These are phyloP conservation scores for Plodia interpunctella DNA, from an alignment of 1,140 invertebrate genomes.

Conservation along the genomic window DNA sequence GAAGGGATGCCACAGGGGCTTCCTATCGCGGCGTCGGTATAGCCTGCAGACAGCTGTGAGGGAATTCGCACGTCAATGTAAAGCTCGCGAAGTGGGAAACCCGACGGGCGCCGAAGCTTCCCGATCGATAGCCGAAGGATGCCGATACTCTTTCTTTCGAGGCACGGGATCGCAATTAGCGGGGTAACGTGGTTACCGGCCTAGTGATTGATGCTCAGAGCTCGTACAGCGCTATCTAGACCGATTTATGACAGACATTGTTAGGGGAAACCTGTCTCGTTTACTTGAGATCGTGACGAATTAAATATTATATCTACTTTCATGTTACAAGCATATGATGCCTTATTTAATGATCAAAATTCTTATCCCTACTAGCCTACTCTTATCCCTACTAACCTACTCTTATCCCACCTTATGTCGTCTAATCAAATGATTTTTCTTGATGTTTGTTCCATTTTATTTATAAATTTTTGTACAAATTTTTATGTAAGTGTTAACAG, in stretches of 20 bases:
- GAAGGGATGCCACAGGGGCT: conserved; percentile 24
- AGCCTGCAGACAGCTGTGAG: conserved; percentile 29
- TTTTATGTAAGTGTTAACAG: too few relatives aligned
- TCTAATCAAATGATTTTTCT: too few relatives aligned
- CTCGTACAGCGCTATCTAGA: conserved; percentile 14
- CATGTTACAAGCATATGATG: too few relatives aligned
- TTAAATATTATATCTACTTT: too few relatives aligned
- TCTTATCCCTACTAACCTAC: too few relatives aligned
- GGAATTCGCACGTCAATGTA: conserved; percentile 53
- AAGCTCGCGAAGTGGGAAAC: conserved; percentile 36
- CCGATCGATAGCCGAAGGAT: conserved; percentile 49
- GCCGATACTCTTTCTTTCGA: conserved; percentile 39
- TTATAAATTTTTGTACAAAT: too few relatives aligned
- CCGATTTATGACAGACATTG: conserved; percentile 15
- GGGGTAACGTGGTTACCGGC: conserved; percentile 59
- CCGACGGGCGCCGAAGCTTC: conserved; percentile 24
- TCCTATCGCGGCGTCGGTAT: conserved; percentile 43
- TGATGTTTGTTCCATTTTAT: too few relatives aligned
- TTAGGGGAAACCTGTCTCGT: too few relatives aligned
- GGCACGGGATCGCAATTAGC: conserved; percentile 60
- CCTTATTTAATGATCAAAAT: too few relatives aligned
- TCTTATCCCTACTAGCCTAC: too few relatives aligned
- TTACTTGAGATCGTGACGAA: too few relatives aligned
- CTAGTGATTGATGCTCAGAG: conserved; percentile 51
- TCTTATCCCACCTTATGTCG: too few relatives aligned